Evolutionary conservation across 1,140 invertebrate genomes (phyloP).

Genomic region (Drosophila pruinosa): DNA sequence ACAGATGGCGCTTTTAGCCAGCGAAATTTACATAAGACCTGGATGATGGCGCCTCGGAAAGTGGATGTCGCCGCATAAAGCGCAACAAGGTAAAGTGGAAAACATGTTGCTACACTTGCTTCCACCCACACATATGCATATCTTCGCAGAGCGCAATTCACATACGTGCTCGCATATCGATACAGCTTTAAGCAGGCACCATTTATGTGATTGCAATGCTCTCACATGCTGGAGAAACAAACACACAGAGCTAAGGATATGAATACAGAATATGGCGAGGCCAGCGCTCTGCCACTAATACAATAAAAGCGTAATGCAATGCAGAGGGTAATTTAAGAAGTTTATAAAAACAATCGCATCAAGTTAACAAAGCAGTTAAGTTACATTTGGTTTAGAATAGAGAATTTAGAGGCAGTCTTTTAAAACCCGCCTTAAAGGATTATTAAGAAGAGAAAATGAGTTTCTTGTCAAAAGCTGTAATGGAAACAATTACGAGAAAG

Average conservation of each 20-base stretch:
- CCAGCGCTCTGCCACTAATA: constrained; percentile 9
- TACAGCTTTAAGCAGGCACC: constrained; percentile 21
- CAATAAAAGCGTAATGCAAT: constrained; percentile 5
- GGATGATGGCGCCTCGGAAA: neutral
- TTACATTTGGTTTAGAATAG: neutral
- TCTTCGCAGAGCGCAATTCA: neutral
- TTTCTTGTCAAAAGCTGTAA: too few species aligned
- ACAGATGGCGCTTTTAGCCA: constrained; percentile 31
- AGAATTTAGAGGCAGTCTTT: too few species aligned
- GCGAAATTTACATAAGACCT: constrained; percentile 41
- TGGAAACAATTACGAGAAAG: too few species aligned
- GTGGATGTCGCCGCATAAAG: constrained; percentile 2
- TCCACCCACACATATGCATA: neutral
- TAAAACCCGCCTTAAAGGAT: neutral
- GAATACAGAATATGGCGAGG: neutral
- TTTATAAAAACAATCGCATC: neutral
- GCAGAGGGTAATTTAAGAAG: neutral
- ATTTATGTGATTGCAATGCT: constrained; percentile 47
- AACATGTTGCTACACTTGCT: neutral
- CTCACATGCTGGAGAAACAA: constrained; percentile 17
- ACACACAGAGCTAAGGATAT: neutral
- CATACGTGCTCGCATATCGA: neutral
- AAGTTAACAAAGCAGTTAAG: neutral
- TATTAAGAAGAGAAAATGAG: neutral
- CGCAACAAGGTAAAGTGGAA: constrained; percentile 30